Evolutionary conservation across 2,888 invertebrate genomes (phyloP).

Genomic region (Helobdella robusta): DNA sequence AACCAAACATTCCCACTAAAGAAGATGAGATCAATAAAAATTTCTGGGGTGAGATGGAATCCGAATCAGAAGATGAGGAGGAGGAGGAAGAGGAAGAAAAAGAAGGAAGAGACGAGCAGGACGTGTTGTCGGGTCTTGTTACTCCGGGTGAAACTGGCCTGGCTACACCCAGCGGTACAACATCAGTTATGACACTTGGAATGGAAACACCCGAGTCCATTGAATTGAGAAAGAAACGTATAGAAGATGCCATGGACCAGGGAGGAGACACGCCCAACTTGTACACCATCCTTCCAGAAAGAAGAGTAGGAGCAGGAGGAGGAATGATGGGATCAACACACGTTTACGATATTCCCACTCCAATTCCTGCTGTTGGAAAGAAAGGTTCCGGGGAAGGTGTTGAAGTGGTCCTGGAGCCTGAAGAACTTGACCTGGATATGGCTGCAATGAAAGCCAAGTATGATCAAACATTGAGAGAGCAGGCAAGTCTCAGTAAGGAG

Average conservation of each 20-base stretch:
- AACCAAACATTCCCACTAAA: slow-evolving; percentile 49
- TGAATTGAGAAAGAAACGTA: slow-evolving; percentile 89
- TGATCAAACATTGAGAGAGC: slow-evolving; percentile 87
- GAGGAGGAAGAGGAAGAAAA: slow-evolving; percentile 42
- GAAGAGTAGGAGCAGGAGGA: slow-evolving; percentile 64
- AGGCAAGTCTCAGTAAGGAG: slow-evolving; percentile 76
- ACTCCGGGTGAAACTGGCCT: slow-evolving; percentile 77
- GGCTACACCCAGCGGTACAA: slow-evolving; percentile 86
- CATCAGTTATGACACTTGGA: slow-evolving; percentile 72
- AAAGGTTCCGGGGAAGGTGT: slow-evolving; percentile 53
- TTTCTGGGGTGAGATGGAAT: slow-evolving; percentile 93
- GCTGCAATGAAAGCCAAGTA: slow-evolving; percentile 78
- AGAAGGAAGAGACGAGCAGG: slow-evolving; percentile 51
- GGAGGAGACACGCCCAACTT: slow-evolving; percentile 89
- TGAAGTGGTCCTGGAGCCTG: slow-evolving; percentile 90
- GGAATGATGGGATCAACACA: slow-evolving; percentile 90
- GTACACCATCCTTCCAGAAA: slow-evolving; percentile 89
- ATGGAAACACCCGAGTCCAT: slow-evolving; percentile 98
- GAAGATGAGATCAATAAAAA: slow-evolving; percentile 85
- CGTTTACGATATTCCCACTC: slow-evolving; percentile 77
- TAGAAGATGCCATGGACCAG: slow-evolving; percentile 85
- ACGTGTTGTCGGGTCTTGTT: slow-evolving; percentile 71
- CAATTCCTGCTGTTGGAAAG: slow-evolving; percentile 17
- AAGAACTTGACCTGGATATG: slow-evolving; percentile 87
- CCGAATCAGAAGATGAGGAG: slow-evolving; percentile 62